Base-by-base conservation (phyloP, 2,888 invertebrate species). In the Apocheima hispidaria region DNA sequence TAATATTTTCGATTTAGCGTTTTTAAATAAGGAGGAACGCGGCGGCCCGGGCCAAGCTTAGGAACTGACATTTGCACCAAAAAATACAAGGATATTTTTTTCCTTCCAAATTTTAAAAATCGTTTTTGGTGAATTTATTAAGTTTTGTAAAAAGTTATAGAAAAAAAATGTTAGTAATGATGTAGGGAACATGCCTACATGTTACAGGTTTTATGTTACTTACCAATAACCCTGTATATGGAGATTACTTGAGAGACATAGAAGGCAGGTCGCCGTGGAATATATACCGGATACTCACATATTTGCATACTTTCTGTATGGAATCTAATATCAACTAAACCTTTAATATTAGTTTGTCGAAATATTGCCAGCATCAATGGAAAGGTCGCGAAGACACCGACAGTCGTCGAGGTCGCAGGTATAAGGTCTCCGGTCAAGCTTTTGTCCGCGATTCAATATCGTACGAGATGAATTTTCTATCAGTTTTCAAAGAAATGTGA, bases 281-380 rank as follows among this genome's bases (percentile, higher is more conserved):
- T 9, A 21, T 30, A 4, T 1, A 26, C 33, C 12, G 14, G 20
- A 48, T 46, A 28, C 30, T 38, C 14, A 9, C 28, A 53, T 57
- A 52, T 66, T 62, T 60, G 62, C 61, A 48, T 60, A 52, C 54
- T 35, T 33, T 14, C 30, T 23, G 21, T 41, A 26, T 40, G 44
- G 51, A 35, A 60, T 56, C 61, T 67, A 67, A 69, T 66, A 69
- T 65, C 63, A 48, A 26, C 56, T 52, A 46, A 50, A 18, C 61
- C 69, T 63, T 55, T 63, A 58, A 72, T 70, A 72, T 72, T 71
- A 71, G 68, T 72, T 71, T 69, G 66, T 69, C 63, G 66, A 62
- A 65, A 70, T 66, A 65, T 63, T 51, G 60, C 53, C 51, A 38
- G 12, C 35, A 23, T 66, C 66, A 65, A 67, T 70, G 61, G 65